Evolutionary conservation across 2,113 vertebrate species (phyloP).

Genomic region (Chloropsis cyanopogon): DNA sequence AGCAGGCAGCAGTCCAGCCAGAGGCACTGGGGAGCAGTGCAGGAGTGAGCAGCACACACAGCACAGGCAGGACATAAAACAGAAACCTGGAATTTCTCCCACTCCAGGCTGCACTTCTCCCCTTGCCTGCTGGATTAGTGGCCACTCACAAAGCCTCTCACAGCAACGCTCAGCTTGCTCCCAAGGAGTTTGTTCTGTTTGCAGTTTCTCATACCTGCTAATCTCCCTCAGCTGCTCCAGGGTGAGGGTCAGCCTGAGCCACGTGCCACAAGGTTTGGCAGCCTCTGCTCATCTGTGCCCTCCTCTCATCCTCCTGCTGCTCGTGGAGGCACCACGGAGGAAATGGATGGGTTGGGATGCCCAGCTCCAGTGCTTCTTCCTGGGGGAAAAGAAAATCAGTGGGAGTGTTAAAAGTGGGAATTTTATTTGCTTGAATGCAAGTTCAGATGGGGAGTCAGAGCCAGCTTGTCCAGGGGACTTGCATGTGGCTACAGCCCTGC

Average conservation of each 20-base stretch:
- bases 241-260: not conserved
- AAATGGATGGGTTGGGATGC: fast-evolving
- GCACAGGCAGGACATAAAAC: conserved; percentile 18
- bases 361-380: not conserved
- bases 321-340: fast-evolving
- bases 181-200: not conserved
- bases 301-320: not conserved
- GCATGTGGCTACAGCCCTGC: not conserved
- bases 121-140: not conserved
- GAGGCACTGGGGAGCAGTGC: not conserved
- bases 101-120: not conserved
- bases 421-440: not conserved
- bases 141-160: not conserved
- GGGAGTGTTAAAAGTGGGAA: not conserved
- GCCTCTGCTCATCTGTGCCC: not conserved
- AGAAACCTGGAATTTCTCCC: not conserved
- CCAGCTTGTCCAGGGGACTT: not conserved
- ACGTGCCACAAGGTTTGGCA: fast-evolving
- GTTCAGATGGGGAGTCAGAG: not conserved
- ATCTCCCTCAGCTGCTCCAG: not conserved
- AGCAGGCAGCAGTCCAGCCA: not conserved
- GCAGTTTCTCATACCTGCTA: not conserved
- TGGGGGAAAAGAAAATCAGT: not conserved
- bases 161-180: not conserved
- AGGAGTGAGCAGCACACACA: not conserved